Evolutionary conservation across 2,888 invertebrate genomes (phyloP), one percentile per base, ranked within the genome.

Genomic region (Psylliodes chrysocephalus): DNA sequence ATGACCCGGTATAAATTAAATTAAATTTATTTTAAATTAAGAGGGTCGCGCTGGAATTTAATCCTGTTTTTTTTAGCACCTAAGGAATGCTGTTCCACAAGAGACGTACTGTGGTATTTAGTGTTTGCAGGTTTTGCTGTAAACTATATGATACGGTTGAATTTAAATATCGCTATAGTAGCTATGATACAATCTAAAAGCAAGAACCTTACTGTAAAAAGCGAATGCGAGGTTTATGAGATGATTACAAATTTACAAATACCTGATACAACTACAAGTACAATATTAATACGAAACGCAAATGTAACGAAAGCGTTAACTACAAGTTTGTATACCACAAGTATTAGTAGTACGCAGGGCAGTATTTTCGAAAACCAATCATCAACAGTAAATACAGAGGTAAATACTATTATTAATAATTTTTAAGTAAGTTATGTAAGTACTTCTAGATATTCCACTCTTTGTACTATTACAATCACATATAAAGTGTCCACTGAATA

Each of bases 101-200:
- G 82, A 57, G 72, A 76, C 17, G 86, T 89, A 10, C 79, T 90
- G 10, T 90, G 90, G 90, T 84, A 86, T 70, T 77, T 90, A 72
- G 86, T 86, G 1, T 90, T 90, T 77, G 82, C 83, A 60, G 90
- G 90, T 10, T 90, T 90, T 72, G 89, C 86, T 3, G 86, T 89
- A 52, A 90, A 90, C 79, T 90, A 90, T 75, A 89, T 90, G 88
- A 82, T 89, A 14, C 82, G 90, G 19, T 86, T 88, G 57, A 90
- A 90, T 79, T 79, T 90, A 59, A 90, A 89, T 75, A 86, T 90
- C 55, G 87, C 89, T 17, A 88, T 90, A 71, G 90, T 90, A 49
- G 86, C 88, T 46, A 90, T 90, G 89, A 86, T 87, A 6, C 78
- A 67, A 70, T 71, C 67, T 51, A 74, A 73, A 69, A 68, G 76